phyloP scores from a whole-genome alignment of 2,888 invertebrate genomes.

The Morpho achilles region DNA sequence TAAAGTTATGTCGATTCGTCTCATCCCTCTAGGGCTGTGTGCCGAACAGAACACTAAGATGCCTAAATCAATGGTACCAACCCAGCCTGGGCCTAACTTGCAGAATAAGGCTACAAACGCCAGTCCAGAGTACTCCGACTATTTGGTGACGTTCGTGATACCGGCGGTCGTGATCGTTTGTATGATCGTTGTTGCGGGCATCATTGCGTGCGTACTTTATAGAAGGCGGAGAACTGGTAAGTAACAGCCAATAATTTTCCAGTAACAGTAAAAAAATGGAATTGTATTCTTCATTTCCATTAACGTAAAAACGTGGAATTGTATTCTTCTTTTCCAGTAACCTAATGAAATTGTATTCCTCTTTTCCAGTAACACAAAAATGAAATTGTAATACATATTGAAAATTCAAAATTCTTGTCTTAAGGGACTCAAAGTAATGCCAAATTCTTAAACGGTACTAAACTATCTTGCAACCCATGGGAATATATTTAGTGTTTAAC shows the following conservation, averaged over 20 bases:
- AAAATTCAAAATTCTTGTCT: too few species aligned
- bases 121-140: conserved; percentile 62
- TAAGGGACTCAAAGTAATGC: too few species aligned
- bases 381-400: too few species aligned
- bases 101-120: conserved; percentile 51
- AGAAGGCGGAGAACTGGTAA: conserved; percentile 90
- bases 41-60: conserved; percentile 66
- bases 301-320: neutral
- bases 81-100: conserved; percentile 42
- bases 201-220: conserved; percentile 93
- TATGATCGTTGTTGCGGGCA: conserved; percentile 91
- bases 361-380: too few species aligned
- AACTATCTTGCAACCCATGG: too few species aligned
- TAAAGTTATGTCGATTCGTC: conserved; percentile 81
- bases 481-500: too few species aligned
- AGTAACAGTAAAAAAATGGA: neutral
- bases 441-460: too few species aligned
- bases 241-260: neutral
- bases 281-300: too few species aligned
- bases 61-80: conserved; percentile 41
- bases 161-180: conserved; percentile 93
- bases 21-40: conserved; percentile 81
- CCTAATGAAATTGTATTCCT: too few species aligned
- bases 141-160: conserved; percentile 90
- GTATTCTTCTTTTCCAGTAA: neutral